Evolutionary conservation across 2,888 invertebrate species (phyloP), one percentile per base, ranked within the genome.

Genomic region (Ametastegia equiseti): DNA sequence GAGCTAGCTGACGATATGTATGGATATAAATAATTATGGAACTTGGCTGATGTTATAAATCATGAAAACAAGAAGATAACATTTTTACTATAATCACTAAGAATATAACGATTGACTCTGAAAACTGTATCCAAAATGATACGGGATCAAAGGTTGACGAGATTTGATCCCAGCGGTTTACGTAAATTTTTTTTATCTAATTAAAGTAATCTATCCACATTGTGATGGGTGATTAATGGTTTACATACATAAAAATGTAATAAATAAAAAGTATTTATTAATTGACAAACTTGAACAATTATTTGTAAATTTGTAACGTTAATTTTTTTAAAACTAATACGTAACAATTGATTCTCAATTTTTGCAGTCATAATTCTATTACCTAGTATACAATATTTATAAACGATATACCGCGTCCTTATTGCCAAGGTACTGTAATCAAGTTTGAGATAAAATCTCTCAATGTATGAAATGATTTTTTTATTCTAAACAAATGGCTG

Each of bases 241-340:
- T n/a, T n/a, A n/a, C n/a, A n/a, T n/a, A 63, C 15, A 63, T 15
- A 4, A 33, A 50, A 73, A 7, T 23, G 13, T 45, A 33, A 45
- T 75, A n/a, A 75, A 75, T 75, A 75, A 75, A 75, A 45, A 75
- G 5, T 75, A 19, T 75, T 75, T 75, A 75, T 54, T 75, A 11
- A 36, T 75, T 36, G 75, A 50, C 50, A 54, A 75, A 75, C 75
- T 50, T 75, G n/a, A 75, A 75, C 75, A 75, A 50, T 75, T 69
- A n/a, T 54, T 54, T 75, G 30, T 75, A 39, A 67, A 39, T 67
- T 67, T 67, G 19, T 39, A 39, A 50, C n/a, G 33, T 50, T 50
- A 27, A 36, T 33, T 36, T 19, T 11, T n/a, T n/a, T n/a, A n/a
- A n/a, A 54, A 36, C 33, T 36, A 75, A 33, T n/a, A n/a, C 13